Percentiles rank a stretch among this genome's conserved stretches.
phyloP scores from a whole-genome alignment of 2,113 vertebrate species.

The Origma solitaria region DNA sequence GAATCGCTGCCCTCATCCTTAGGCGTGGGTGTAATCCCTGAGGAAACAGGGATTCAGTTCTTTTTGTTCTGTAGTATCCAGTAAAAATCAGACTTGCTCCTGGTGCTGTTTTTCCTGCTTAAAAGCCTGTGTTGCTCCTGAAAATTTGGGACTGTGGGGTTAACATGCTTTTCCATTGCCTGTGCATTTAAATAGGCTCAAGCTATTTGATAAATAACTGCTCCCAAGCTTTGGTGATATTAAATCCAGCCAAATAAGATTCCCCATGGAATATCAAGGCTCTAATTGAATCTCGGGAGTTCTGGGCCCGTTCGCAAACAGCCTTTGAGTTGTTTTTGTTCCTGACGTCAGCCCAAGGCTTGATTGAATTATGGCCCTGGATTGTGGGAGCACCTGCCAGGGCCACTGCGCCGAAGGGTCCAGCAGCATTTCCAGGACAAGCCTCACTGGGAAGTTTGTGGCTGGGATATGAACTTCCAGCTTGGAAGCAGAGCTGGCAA shows the following conservation, averaged over 20 bases:
- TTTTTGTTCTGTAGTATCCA: background rate
- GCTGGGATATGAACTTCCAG: background rate
- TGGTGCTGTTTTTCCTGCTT: background rate
- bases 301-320: slow-evolving; percentile 73
- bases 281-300: slow-evolving; percentile 75
- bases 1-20: background rate
- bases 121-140: background rate
- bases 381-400: slow-evolving; percentile 67
- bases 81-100: background rate
- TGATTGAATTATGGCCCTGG: slow-evolving; percentile 72
- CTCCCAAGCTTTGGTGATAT: slow-evolving; percentile 67
- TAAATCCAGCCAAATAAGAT: slow-evolving; percentile 67
- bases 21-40: background rate
- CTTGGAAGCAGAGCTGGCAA: background rate
- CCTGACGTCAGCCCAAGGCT: slow-evolving; percentile 71
- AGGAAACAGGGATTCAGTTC: background rate
- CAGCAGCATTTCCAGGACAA: slow-evolving; percentile 63
- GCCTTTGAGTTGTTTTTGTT: slow-evolving; percentile 67
- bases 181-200: slow-evolving; percentile 26
- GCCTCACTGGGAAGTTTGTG: slow-evolving; percentile 30
- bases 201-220: slow-evolving; percentile 63
- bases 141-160: background rate
- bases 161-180: background rate
- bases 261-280: slow-evolving; percentile 68
- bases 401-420: slow-evolving; percentile 3